Base-by-base conservation (phyloP, 2,888 invertebrate species). In the Cantharis rustica region DNA sequence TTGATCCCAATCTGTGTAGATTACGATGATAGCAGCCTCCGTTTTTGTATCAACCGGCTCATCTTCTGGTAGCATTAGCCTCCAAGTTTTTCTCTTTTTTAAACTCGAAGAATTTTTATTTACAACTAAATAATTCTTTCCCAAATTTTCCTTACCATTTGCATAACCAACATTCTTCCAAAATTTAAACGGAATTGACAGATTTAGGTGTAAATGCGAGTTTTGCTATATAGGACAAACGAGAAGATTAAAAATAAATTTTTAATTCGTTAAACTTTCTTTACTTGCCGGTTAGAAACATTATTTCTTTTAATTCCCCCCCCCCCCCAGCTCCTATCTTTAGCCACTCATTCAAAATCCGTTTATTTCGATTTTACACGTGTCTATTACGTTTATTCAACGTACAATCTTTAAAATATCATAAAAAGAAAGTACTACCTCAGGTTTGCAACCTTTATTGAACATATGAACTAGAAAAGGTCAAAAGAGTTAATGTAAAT, bases 1-100 rank as follows among this genome's bases (percentile, higher is more conserved):
- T 88, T 86, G 88, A 88, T 88, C 86, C 85, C 86, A 87, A 88
- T 88, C 88, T 87, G 87, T 88, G 88, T 88, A 88, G 88, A 88
- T 88, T 88, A 87, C 81, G 72, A 79, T 79, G 81, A 81, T 81
- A 81, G 77, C 75, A 80, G 76, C 75, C 80, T 75, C 75, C 71
- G 73, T 79, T 75, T 75, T 77, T 73, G 71, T 77, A 62, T 68
- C 68, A 68, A 72, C 68, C 79, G 73, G 74, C 75, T 75, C 75
- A 69, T 71, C 71, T 31, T 68, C 70, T 72, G 26, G 47, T 62
- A 27, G 68, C 61, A 31, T 17, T 61, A 27, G 16, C 23, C 17
- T 66, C 20, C 20, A 15, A 16, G 61, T 73, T 75, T 71, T 75
- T 76, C 68, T 47, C 61, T 61, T 66, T 47, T 73, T 31, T 66